Conservation (phyloP, 2,797 vertebrate species). For the Scleropages formosus region DNA sequence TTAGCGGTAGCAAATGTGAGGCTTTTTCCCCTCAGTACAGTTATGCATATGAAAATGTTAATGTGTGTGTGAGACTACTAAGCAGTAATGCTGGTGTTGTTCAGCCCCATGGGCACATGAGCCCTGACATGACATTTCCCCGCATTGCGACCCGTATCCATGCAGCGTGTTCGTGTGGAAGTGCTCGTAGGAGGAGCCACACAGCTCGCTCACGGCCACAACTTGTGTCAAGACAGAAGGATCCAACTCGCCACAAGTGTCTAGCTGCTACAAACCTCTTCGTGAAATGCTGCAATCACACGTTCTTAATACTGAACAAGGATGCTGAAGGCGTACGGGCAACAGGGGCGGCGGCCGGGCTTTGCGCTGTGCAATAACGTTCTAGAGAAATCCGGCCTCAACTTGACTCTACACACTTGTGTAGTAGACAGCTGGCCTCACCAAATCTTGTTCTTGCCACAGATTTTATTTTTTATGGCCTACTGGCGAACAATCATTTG, state of each 20-base stretch:
- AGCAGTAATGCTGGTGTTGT: neutral
- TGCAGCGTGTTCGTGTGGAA: constrained; percentile 87
- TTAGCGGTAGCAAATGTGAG: no score
- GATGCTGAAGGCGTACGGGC: neutral
- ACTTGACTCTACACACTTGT: neutral
- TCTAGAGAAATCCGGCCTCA: constrained; percentile 15
- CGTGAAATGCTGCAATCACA: constrained; percentile 41
- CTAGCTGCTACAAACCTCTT: constrained; percentile 46
- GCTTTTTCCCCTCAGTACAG: no score
- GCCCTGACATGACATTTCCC: neutral
- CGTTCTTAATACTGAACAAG: constrained; percentile 4
- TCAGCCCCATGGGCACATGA: neutral
- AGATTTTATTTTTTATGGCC: constrained; percentile 19
- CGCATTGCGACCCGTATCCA: neutral
- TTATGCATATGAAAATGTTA: neutral
- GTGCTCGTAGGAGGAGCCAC: constrained; percentile 67
- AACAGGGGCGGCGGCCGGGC: neutral
- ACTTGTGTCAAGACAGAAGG: neutral
- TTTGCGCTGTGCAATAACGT: constrained; percentile 25
- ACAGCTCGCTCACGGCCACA: neutral
- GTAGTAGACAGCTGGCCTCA: neutral
- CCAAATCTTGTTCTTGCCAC: constrained; percentile 22
- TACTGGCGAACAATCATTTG: constrained; percentile 14
- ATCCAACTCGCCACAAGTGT: constrained; percentile 38
- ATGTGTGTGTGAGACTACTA: neutral